Evolutionary conservation across 2,113 vertebrate species (phyloP).

Genomic region (Calidris pygmaea): DNA sequence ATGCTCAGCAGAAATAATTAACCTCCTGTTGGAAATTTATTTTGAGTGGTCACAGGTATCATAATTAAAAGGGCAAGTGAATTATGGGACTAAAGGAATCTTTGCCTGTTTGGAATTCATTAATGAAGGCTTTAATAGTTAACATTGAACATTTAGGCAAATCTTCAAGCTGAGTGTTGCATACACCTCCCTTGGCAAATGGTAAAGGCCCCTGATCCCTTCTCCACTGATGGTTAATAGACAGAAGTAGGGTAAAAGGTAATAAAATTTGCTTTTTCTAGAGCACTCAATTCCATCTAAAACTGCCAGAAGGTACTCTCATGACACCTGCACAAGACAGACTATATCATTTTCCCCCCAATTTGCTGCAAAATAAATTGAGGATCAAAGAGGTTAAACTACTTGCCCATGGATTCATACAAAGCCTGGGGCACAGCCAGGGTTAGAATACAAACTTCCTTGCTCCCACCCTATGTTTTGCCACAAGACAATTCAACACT

Average conservation of each 20-base stretch:
- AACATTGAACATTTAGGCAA: neutral
- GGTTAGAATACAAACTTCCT: neutral
- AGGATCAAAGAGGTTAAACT: conserved; percentile 34
- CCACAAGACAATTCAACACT: neutral
- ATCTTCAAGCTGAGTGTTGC: neutral
- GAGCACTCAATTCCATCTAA: conserved; percentile 18
- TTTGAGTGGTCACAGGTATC: neutral
- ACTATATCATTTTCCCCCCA: neutral
- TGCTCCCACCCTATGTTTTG: neutral
- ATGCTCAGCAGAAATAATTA: neutral
- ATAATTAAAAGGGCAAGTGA: neutral
- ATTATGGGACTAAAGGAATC: neutral
- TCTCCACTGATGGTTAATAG: neutral
- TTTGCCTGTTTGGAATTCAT: neutral
- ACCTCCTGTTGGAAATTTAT: neutral
- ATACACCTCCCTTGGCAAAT: neutral
- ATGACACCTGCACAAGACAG: neutral
- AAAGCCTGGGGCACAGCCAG: neutral
- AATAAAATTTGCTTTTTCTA: conserved; percentile 40
- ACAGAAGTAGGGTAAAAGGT: neutral
- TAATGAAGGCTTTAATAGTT: neutral
- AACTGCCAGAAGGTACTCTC: conserved; percentile 25
- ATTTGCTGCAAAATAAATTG: conserved; percentile 48
- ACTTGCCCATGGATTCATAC: neutral
- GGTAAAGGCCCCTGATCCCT: neutral